Base-by-base conservation (phyloP, 2,888 invertebrate species). In the Micoletzkya japonica region DNA sequence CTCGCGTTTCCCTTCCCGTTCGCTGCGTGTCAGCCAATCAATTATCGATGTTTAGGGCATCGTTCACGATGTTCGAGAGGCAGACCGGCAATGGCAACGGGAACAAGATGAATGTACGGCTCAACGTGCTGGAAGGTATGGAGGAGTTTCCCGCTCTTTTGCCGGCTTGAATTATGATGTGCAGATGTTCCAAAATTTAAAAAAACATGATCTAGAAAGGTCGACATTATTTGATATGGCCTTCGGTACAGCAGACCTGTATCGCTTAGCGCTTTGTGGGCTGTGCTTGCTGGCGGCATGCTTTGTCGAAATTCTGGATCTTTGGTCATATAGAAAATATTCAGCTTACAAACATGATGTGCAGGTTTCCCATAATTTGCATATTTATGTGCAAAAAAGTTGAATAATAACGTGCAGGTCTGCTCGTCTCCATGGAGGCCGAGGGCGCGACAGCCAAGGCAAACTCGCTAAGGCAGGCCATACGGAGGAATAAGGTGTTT, bases 31-130 rank as follows among this genome's bases (percentile, higher is more conserved):
- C n/a, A n/a, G n/a, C n/a, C n/a, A n/a, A n/a, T 58, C 14, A 14
- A 30, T 26, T 14, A 14, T 1, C n/a, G 39, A 14, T 64, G 56
- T 50, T 26, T n/a, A 32, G 36, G 36, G 36, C 39, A 1, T 37
- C 28, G 66, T 24, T 37, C 37, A 37, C 10, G 36, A 58, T 68
- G 68, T 68, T 68, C 36, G 68, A 58, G 34, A 4, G 4, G 32
- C 28, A 28, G 10, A 68, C 80, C 59, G 79, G 81, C 57, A 81
- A 81, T 69, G 81, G 82, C 17, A 83, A 83, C 73, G 82, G 83
- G 7, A 82, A 83, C 71, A 83, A 83, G 70, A 74, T 82, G 79
- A 83, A 82, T 60, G 71, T 82, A 72, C 74, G 81, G 26, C 71
- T 82, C 30, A 73, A 75, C n/a, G 82, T 81, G 39, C 70, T 83